Conservation (phyloP, 2,113 vertebrate species). For the Tringa solitaria region DNA sequence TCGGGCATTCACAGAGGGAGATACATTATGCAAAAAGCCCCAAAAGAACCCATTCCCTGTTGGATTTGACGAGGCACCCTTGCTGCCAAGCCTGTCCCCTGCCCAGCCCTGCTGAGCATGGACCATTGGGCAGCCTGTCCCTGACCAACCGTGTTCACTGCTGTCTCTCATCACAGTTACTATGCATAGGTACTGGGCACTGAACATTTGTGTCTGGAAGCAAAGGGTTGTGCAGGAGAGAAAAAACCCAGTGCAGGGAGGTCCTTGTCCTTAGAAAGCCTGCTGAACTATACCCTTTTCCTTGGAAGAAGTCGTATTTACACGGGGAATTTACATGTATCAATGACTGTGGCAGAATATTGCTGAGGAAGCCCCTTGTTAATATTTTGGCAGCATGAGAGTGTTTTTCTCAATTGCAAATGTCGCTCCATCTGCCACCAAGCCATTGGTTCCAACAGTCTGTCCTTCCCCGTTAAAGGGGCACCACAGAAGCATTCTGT, state of each 20-base stretch:
- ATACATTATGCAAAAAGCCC: neutral
- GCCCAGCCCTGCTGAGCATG: neutral
- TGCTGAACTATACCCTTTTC: neutral
- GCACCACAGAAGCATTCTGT: neutral
- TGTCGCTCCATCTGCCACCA: slow-evolving; percentile 41
- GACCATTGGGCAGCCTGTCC: neutral
- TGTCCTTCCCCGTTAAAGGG: neutral
- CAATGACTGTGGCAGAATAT: neutral
- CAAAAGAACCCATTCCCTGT: neutral
- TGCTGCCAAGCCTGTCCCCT: neutral
- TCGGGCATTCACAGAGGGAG: neutral
- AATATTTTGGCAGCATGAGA: slow-evolving; percentile 17
- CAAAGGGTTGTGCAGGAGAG: neutral
- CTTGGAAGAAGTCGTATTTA: slow-evolving; percentile 30
- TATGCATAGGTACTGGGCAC: accelerated
- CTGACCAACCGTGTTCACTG: accelerated
- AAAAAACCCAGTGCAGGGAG: neutral
- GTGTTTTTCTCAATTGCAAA: neutral
- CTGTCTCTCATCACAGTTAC: neutral
- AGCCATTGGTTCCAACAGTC: neutral
- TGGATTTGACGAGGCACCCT: neutral
- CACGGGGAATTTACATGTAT: neutral
- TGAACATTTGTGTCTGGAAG: neutral
- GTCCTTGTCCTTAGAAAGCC: neutral
- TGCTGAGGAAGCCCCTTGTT: slow-evolving; percentile 20